Base-by-base conservation (phyloP, 2,888 invertebrate genomes). In the Phorcus lineatus region DNA sequence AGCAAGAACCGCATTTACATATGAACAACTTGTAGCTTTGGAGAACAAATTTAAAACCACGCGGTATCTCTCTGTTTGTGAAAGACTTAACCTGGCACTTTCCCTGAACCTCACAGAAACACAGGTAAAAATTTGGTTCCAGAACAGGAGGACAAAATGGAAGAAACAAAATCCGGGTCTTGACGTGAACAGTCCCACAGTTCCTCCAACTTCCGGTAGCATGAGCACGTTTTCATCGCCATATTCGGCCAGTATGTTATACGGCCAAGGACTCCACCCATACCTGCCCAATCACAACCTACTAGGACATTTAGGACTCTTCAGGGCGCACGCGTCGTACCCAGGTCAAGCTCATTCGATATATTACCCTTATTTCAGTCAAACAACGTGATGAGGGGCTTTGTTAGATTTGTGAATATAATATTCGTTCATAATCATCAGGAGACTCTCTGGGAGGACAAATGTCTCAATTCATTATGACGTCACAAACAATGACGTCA, bases 91-190 rank as follows among this genome's bases (percentile, higher is more conserved):
- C 93, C 94, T 99, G 86, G 99, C 99, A 0, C 94, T 99, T 77
- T 97, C 97, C 80, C 94, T 99, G 82, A 97, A 97, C 90, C 95
- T 99, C 83, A 99, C 99, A 0, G 99, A 99, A 93, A 99, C 99
- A 1, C 99, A 99, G 95, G 94, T 94, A 17, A 94, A 93, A 90
- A 93, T 93, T 54, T 93, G 93, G 93, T 93, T 93, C 85, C 93
- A 93, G 86, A 99, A 99, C 93, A 95, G 99, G 6, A 94, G 98
- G 86, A 98, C 98, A 88, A 99, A 99, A 94, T 99, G 99, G 99
- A 99, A 99, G 95, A 99, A 99, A 93, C 99, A 99, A 94, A 99
- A 99, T 92, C 99, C 99, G 0, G 99, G 99, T 0, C 95, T 98
- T 95, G 99, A 99, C 93, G 99, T 99, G 13, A 93, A 94, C 88